phyloP scores from a whole-genome alignment of 64 coral and sea anemone genomes.

The Acropora yongei region DNA sequence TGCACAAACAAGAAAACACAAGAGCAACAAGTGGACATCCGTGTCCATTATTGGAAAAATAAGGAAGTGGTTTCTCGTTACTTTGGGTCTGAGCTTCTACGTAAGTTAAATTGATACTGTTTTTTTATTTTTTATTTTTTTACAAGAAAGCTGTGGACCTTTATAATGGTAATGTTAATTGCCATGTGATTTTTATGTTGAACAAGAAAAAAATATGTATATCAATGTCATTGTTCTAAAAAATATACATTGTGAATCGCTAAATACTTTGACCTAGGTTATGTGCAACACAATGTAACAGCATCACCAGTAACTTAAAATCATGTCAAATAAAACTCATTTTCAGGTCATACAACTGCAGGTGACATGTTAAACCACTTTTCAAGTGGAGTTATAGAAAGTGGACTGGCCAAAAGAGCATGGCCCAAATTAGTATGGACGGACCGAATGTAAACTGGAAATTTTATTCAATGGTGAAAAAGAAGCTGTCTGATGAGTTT shows the following conservation, averaged over 20 bases:
- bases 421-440: constrained; percentile 71
- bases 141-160: neutral
- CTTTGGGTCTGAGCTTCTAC: neutral
- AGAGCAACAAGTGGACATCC: constrained; percentile 36
- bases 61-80: neutral
- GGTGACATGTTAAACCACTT: constrained; percentile 55
- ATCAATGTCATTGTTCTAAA: neutral
- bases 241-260: neutral
- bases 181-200: neutral
- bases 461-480: constrained; percentile 44
- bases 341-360: constrained; percentile 56
- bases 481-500: constrained; percentile 62
- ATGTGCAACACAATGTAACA: neutral
- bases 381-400: constrained; percentile 31
- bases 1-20: neutral
- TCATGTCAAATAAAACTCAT: neutral
- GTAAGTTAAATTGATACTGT: neutral
- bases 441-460: constrained; percentile 67
- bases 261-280: neutral
- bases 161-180: neutral
- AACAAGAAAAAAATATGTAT: neutral
- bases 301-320: neutral
- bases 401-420: constrained; percentile 30
- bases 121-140: neutral
- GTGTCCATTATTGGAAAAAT: neutral